Base-by-base conservation (phyloP, 2,888 invertebrate species). In the Microchrysa polita region DNA sequence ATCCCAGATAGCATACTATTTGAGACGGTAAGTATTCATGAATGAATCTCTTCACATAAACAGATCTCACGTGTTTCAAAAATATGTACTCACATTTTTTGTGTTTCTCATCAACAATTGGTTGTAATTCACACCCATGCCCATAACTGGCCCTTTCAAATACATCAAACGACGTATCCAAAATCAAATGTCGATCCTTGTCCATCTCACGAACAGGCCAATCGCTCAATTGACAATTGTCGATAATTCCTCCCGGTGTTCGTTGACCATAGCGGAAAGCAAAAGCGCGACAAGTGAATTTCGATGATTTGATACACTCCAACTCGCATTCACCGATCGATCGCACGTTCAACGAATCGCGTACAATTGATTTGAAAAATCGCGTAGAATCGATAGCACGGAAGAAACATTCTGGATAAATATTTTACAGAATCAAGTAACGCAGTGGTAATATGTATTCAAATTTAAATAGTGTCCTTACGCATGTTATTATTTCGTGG, bases 71-170 rank as follows among this genome's bases (percentile, higher is more conserved):
- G n/a, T n/a, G n/a, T n/a, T n/a, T 48, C 12, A n/a, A 48, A 48
- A n/a, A 48, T 48, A n/a, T 48, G 16, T 48, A 48, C 81, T 79
- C 78, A 86, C 85, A 80, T 79, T 85, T 85, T 73, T 85, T 84
- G 77, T 85, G 83, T 74, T 85, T 85, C 44, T 84, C 84, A 78
- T 85, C 84, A 9, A 83, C 81, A 16, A 84, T 84, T 55, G 88
- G 87, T 74, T 91, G 90, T 0, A 92, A 89, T 81, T 94, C 93
- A 78, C 94, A 94, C 0, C 94, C 94, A 71, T 93, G 88, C 0
- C 93, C 94, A 79, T 91, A 94, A 81, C 93, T 94, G 0, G 93
- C 93, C 57, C 94, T 85, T 75, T 94, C 91, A 78, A 93, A 94
- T 23, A 94, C 84, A 82, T 94, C 93, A 73, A 92, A 92, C 0